Evolutionary conservation across 2,888 invertebrate genomes (phyloP), one percentile per base, ranked within the genome.

Genomic region (Thecocarcelia acutangulata): DNA sequence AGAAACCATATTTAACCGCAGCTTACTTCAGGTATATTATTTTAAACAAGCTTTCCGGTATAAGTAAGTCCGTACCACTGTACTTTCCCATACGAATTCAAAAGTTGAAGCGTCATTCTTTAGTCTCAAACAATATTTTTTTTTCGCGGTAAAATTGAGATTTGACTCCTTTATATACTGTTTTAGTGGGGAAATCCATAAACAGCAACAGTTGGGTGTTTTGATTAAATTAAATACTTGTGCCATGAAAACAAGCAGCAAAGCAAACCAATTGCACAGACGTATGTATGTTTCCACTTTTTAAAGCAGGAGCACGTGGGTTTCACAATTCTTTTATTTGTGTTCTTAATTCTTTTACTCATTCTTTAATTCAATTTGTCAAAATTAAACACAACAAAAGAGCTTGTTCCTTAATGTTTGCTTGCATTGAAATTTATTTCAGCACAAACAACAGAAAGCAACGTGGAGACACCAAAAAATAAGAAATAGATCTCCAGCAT

Each of bases 141-240:
- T 24, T 24, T 24, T 5, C 3, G 24, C 8, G 33, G 6, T 9
- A 33, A 33, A 33, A 33, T 3, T 8, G 8, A 6, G 33, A 50
- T 52, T 61, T 19, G 3, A 52, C 44, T 63, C 63, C 13, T 63
- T 12, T 44, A 46, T 11, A 3, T 28, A 11, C 61, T 73, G 42
- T 6, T 33, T 3, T 13, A 24, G 42, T 33, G 33, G 33, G 50
- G 19, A 52, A 59, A 59, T 17, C 68, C 59, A 33, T 59, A 77
- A 64, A 24, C 15, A 48, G 42, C 19, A 77, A 56, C 40, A 61
- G 66, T 59, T 64, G 72, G 61, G 68, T 69, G 81, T 77, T 73
- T 81, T 81, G 81, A 81, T 81, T 81, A 73, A 77, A 81, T 77
- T 81, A 58, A 37, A 58, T 58, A 74, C 77, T 64, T 54, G 56